phyloP scores from a whole-genome alignment of 2,888 invertebrate species.

The Machimus atricapillus region DNA sequence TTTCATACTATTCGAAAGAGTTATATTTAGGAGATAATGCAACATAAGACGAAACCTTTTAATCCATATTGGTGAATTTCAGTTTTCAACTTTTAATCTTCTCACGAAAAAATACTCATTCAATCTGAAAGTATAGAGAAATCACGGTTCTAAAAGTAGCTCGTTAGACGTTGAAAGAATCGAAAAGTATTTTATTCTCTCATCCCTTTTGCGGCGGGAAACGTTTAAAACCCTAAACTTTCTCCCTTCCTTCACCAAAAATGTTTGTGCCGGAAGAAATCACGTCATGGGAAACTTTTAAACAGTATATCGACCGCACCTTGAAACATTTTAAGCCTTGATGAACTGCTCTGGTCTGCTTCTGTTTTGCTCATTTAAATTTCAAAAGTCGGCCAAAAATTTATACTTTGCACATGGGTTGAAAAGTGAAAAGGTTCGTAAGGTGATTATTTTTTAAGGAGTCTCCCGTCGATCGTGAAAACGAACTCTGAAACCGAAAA shows the following conservation, averaged over 20 bases:
- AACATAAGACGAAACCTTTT: background rate
- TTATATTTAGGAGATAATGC: background rate
- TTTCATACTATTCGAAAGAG: background rate
- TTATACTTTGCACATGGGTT: background rate
- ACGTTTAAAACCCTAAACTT: background rate
- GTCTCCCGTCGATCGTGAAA: background rate
- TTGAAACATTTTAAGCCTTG: background rate
- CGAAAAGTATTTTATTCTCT: background rate
- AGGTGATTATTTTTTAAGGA: background rate
- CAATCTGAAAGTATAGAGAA: background rate
- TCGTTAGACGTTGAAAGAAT: background rate
- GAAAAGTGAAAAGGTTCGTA: background rate
- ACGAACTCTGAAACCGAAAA: background rate
- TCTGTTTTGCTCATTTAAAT: background rate
- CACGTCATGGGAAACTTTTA: background rate
- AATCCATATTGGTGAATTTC: background rate
- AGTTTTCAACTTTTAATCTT: background rate
- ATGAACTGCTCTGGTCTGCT: background rate
- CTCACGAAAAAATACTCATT: background rate
- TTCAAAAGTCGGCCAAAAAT: background rate
- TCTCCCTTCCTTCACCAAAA: background rate
- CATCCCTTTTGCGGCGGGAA: background rate
- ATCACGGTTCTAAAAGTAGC: background rate
- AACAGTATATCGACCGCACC: background rate
- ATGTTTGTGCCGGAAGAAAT: background rate